These are phyloP conservation scores for Irena cyanogastra DNA, from an alignment of 2,113 vertebrate genomes.

Conservation along the genomic window DNA sequence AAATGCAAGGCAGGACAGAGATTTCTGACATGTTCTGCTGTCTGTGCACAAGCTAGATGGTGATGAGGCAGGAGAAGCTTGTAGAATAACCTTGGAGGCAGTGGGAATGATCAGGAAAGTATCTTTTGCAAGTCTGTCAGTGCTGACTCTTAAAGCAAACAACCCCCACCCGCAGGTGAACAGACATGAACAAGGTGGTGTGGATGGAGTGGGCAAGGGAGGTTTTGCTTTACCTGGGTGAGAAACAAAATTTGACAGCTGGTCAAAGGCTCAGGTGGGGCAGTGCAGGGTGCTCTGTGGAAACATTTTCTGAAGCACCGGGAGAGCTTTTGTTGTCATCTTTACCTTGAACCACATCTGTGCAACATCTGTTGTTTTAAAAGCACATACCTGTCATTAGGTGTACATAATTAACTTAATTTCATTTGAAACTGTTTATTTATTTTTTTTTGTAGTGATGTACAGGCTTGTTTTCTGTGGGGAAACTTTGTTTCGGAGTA, in stretches of 20 bases:
- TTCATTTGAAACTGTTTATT: not conserved
- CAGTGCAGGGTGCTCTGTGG: not conserved
- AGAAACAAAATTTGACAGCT: not conserved
- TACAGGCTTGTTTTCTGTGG: not conserved
- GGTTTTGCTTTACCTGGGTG: not conserved
- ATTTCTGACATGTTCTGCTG: not conserved
- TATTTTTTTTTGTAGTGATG: not conserved
- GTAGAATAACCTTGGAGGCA: not conserved
- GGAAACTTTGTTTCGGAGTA: not conserved
- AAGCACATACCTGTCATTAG: slow-evolving; percentile 33
- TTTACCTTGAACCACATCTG: slow-evolving; percentile 20
- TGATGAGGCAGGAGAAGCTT: not conserved
- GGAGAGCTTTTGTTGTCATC: not conserved
- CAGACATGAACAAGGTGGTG: not conserved
- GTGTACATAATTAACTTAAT: slow-evolving; percentile 28
- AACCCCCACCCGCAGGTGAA: not conserved
- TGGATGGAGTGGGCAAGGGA: not conserved
- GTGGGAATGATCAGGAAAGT: not conserved
- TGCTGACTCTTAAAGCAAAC: not conserved
- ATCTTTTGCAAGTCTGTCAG: not conserved
- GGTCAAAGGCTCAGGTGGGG: not conserved
- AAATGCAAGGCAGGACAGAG: not conserved
- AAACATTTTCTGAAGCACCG: not conserved
- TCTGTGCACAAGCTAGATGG: not conserved
- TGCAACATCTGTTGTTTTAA: slow-evolving; percentile 37